A percentile compares a stretch with the other conserved stretches of the same genome.
These are phyloP conservation scores for Cabera pusaria DNA, from an alignment of 2,888 invertebrate genomes.

Conservation along the genomic window DNA sequence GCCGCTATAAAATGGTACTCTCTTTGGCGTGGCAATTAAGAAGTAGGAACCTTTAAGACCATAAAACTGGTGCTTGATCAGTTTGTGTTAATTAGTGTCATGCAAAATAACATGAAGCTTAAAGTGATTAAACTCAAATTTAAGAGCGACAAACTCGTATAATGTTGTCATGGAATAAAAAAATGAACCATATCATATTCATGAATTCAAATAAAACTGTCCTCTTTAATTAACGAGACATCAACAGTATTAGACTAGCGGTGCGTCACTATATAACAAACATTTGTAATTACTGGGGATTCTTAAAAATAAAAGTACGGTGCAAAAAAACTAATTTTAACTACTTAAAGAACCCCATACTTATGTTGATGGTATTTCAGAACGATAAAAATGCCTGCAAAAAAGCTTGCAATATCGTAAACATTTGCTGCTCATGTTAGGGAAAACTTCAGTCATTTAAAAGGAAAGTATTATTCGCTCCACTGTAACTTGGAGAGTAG, in stretches of 20 bases:
- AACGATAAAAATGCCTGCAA: slow-evolving; percentile 41
- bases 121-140: too few relatives aligned
- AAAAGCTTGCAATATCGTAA: slow-evolving; percentile 48
- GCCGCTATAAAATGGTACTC: too few relatives aligned
- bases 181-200: too few relatives aligned
- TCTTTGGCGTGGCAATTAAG: too few relatives aligned
- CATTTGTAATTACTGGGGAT: too few relatives aligned
- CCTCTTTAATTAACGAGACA: not conserved
- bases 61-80: too few relatives aligned
- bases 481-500: slow-evolving; percentile 45
- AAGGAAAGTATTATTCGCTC: slow-evolving; percentile 49
- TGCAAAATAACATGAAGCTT: too few relatives aligned
- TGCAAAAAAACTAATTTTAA: slow-evolving; percentile 26
- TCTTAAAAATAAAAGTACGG: slow-evolving; percentile 19
- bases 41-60: too few relatives aligned
- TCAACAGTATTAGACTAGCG: not conserved
- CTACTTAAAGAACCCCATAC: slow-evolving; percentile 28
- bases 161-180: too few relatives aligned
- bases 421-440: slow-evolving; percentile 47
- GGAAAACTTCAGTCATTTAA: slow-evolving; percentile 53
- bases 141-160: too few relatives aligned
- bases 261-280: not conserved
- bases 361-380: slow-evolving; percentile 33
- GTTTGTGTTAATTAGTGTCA: too few relatives aligned
- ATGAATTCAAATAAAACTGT: too few relatives aligned